These are phyloP conservation scores for Lordiphosa mommai DNA, from an alignment of 1,140 invertebrate species.

Conservation along the genomic window DNA sequence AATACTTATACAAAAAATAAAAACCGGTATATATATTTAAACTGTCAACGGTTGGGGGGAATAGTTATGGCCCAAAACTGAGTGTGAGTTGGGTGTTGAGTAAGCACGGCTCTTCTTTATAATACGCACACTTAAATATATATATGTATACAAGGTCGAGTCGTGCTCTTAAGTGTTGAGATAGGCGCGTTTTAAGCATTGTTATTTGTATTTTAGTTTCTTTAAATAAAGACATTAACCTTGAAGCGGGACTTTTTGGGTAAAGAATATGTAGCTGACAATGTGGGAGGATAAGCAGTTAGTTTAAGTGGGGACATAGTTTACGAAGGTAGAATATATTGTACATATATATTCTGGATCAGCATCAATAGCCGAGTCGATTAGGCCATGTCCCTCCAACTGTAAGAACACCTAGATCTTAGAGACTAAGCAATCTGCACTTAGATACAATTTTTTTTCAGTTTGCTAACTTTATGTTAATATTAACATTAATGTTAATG, in stretches of 20 bases:
- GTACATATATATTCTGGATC: too few species aligned
- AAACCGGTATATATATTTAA: conserved; percentile 52
- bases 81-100: conserved; percentile 17
- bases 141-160: conserved; percentile 32
- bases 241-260: conserved; percentile 17
- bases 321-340: too few species aligned
- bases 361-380: too few species aligned
- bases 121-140: conserved; percentile 9
- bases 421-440: too few species aligned
- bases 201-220: conserved; percentile 17
- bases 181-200: conserved; percentile 23
- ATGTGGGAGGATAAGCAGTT: too few species aligned
- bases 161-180: conserved; percentile 14
- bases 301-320: too few species aligned
- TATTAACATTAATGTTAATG: too few species aligned
- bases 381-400: too few species aligned
- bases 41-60: conserved; percentile 7
- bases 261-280: too few species aligned
- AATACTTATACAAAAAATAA: conserved; percentile 14
- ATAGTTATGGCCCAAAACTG: conserved; percentile 11
- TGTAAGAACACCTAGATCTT: too few species aligned
- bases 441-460: too few species aligned
- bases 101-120: conserved; percentile 23
- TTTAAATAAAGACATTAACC: conserved; percentile 37
- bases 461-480: too few species aligned